Evolutionary conservation across 1,140 invertebrate species (phyloP).

Genomic region (Varroa destructor): DNA sequence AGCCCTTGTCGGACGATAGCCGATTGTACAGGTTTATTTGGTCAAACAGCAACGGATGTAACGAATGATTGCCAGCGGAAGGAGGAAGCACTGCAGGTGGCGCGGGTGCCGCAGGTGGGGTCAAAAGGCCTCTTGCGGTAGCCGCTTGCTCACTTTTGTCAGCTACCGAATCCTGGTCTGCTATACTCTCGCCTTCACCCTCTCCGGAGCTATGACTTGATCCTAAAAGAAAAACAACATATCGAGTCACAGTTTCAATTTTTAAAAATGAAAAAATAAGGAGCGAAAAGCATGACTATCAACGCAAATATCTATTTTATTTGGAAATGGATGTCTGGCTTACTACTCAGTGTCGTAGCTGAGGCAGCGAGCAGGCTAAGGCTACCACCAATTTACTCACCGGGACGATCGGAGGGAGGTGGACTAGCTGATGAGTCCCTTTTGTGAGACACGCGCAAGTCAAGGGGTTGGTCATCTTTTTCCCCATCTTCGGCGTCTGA

Average conservation of each 20-base stretch:
- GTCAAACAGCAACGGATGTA: slow-evolving; percentile 23
- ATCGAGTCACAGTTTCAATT: too few relatives aligned
- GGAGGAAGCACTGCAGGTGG: background rate
- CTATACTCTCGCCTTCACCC: slow-evolving; percentile 20
- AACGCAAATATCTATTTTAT: too few relatives aligned
- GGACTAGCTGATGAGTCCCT: slow-evolving; percentile 41
- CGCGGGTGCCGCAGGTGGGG: slow-evolving; percentile 6
- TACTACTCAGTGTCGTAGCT: too few relatives aligned
- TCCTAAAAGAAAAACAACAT: too few relatives aligned
- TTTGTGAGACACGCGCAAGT: slow-evolving; percentile 65
- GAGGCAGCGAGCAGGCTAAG: too few relatives aligned
- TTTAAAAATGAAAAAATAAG: too few relatives aligned
- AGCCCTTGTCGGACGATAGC: slow-evolving; percentile 1
- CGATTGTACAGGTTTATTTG: slow-evolving; percentile 15
- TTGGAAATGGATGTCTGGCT: too few relatives aligned
- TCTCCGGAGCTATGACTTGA: slow-evolving; percentile 18
- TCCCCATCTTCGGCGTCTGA: background rate
- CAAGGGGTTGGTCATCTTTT: slow-evolving; percentile 55
- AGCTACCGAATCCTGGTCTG: slow-evolving; percentile 7
- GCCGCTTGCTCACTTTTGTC: slow-evolving; percentile 10
- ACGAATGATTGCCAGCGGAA: slow-evolving; percentile 4
- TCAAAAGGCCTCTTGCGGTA: background rate
- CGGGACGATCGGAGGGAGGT: slow-evolving; percentile 15
- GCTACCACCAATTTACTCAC: background rate
- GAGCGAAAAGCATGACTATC: too few relatives aligned